These are phyloP conservation scores for Rousettus madagascariensis DNA, from an alignment of 2,797 vertebrate species.

Conservation along the genomic window DNA sequence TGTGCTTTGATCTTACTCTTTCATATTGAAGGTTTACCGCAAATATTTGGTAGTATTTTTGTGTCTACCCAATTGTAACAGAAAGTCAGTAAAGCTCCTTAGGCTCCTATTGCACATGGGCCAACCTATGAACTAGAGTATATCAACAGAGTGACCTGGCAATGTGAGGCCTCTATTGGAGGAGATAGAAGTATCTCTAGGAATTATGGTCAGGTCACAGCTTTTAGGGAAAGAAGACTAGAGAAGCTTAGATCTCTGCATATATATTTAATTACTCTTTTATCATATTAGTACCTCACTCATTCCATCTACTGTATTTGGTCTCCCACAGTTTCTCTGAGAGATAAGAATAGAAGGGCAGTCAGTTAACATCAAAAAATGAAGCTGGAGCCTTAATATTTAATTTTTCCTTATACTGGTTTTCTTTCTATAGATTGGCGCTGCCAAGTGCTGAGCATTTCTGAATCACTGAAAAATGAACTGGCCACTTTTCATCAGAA, in stretches of 20 bases:
- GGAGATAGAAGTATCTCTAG: not conserved
- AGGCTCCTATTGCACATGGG: fast-evolving
- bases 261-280: not conserved
- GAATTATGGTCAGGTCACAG: too few species aligned
- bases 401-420: not conserved
- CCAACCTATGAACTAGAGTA: not conserved
- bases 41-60: not conserved
- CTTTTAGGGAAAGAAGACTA: not conserved
- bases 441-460: not conserved
- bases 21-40: not conserved
- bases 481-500: not conserved
- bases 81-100: not conserved
- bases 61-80: not conserved
- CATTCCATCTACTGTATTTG: not conserved
- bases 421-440: not conserved
- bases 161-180: not conserved
- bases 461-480: not conserved
- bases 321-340: not conserved
- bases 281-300: not conserved
- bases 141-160: not conserved
- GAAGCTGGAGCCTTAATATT: not conserved
- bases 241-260: not conserved
- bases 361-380: not conserved
- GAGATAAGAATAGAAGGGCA: not conserved
- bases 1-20: not conserved